Conservation (phyloP, 2,797 vertebrate species). For the Lagocephalus sceleratus region DNA sequence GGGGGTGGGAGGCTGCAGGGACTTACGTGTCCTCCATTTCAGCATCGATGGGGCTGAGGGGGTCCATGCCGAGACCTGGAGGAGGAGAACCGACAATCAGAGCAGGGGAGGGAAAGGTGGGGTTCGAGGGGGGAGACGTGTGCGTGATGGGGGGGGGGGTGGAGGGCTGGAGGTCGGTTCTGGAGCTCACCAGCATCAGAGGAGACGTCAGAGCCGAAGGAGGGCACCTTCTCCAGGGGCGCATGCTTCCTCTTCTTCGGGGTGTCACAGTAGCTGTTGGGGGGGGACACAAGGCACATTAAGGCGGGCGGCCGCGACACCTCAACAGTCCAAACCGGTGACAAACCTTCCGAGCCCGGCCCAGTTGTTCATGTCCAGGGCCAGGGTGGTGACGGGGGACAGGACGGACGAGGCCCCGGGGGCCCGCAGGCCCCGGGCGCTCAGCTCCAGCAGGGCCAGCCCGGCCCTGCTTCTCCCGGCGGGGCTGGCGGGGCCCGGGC, state of each 20-base stretch:
- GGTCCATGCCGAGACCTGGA: conserved; percentile 83
- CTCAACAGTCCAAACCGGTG: neutral
- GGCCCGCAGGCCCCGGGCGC: conserved; percentile 73
- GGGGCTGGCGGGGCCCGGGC: conserved; percentile 47
- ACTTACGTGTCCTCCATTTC: conserved; percentile 83
- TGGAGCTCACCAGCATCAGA: conserved; percentile 84
- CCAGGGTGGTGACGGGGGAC: conserved; percentile 84
- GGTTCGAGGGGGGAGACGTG: neutral
- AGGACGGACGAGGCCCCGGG: conserved; percentile 66
- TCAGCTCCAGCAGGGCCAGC: conserved; percentile 57
- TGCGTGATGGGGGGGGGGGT: no score
- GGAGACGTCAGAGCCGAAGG: conserved; percentile 85
- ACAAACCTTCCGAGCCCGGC: conserved; percentile 81
- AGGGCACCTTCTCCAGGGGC: conserved; percentile 74
- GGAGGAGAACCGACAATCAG: no score
- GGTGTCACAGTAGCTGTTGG: conserved; percentile 76
- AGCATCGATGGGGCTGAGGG: conserved; percentile 77
- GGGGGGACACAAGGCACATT: neutral
- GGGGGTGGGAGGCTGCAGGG: conserved; percentile 2
- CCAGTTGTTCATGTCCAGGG: conserved; percentile 84
- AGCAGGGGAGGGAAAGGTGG: neutral
- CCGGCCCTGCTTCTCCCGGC: conserved; percentile 56
- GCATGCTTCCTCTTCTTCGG: conserved; percentile 75
- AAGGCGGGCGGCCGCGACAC: neutral
- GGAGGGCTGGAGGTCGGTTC: no score